These are phyloP conservation scores for Pipa parva DNA, from an alignment of 2,113 vertebrate species.

Conservation along the genomic window DNA sequence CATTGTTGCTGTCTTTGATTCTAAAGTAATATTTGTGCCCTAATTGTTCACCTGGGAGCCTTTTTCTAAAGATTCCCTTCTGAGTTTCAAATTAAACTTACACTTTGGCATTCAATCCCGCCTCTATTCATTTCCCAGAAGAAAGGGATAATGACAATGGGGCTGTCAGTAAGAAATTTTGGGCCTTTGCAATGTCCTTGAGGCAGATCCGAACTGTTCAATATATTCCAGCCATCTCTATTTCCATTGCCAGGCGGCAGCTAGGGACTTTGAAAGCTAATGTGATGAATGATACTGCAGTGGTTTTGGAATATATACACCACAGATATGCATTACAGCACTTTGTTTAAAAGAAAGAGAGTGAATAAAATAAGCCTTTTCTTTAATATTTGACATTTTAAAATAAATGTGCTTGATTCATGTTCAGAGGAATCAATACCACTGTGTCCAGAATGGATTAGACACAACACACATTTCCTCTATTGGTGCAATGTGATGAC, in stretches of 20 bases:
- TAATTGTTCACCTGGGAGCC: not conserved
- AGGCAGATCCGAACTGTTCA: not conserved
- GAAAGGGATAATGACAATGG: not conserved
- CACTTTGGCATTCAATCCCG: not conserved
- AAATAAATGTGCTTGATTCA: too few relatives aligned
- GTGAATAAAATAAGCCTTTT: too few relatives aligned
- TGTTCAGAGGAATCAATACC: too few relatives aligned
- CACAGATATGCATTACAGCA: not conserved
- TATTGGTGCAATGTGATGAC: too few relatives aligned
- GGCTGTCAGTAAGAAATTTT: not conserved
- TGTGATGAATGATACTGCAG: not conserved
- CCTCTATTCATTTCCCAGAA: not conserved
- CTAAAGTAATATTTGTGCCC: not conserved
- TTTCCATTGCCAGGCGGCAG: not conserved
- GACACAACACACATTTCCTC: too few relatives aligned
- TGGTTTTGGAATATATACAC: not conserved
- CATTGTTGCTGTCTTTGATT: too few relatives aligned
- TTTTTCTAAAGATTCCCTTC: not conserved
- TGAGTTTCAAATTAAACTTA: not conserved
- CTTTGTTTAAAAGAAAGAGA: not conserved
- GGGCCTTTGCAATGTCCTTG: slow-evolving; percentile 24
- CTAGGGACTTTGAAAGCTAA: slow-evolving; percentile 1
- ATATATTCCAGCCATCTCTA: not conserved
- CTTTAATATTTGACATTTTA: too few relatives aligned
- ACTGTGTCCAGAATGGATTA: too few relatives aligned